phyloP scores from a whole-genome alignment of 2,113 vertebrate genomes.

The Myodes glareolus region DNA sequence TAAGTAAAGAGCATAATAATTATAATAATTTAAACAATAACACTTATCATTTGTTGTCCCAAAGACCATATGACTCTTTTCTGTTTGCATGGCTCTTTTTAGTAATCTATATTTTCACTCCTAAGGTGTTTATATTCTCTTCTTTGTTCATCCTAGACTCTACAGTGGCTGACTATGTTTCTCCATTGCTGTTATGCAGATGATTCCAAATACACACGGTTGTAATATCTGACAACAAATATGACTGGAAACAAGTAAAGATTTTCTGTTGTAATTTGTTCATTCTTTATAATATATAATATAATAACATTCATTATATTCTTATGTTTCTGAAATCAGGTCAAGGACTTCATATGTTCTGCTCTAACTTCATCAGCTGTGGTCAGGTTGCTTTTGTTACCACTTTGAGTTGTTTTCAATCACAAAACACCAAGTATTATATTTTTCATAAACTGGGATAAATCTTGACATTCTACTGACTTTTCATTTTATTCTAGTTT shows the following conservation, averaged over 20 bases:
- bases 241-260: neutral
- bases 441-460: neutral
- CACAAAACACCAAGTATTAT: neutral
- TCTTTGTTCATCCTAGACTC: neutral
- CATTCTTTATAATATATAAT: too few relatives aligned
- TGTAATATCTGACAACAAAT: neutral
- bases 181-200: neutral
- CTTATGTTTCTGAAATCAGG: neutral
- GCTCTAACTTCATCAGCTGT: neutral
- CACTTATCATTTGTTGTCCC: neutral
- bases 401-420: neutral
- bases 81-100: neutral
- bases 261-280: neutral
- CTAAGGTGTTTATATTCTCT: neutral
- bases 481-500: neutral
- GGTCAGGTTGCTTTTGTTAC: neutral
- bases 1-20: neutral
- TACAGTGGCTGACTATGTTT: neutral
- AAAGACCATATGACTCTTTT: neutral
- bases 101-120: neutral
- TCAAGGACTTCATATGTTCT: neutral
- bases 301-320: neutral
- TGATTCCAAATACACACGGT: neutral
- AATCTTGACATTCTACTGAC: neutral
- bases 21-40: neutral